Percentiles rank a stretch among this genome's conserved stretches.
phyloP scores from a whole-genome alignment of 2,797 vertebrate genomes.

The Atherinosoma microstoma region DNA sequence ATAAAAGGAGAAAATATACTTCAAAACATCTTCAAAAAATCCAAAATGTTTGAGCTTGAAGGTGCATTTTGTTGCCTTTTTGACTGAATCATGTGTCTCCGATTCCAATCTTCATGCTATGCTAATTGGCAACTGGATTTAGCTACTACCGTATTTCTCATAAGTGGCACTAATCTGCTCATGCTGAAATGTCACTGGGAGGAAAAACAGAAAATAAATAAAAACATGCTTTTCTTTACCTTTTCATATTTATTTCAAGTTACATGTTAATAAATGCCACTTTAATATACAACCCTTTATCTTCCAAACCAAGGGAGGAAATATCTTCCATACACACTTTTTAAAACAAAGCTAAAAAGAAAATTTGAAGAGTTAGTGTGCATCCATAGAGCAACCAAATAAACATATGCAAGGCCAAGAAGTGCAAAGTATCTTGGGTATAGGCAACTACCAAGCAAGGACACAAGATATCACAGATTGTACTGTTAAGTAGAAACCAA shows the following conservation, averaged over 20 bases:
- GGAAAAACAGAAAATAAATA: conserved; percentile 1
- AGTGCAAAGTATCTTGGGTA: conserved; percentile 76
- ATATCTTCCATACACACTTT: conserved; percentile 64
- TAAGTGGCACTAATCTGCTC: too few species aligned
- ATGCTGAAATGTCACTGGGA: background rate
- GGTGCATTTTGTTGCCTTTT: background rate
- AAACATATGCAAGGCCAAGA: conserved; percentile 73
- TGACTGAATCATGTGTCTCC: background rate
- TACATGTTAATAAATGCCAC: conserved; percentile 81
- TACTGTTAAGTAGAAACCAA: conserved; percentile 64
- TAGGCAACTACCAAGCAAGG: conserved; percentile 79
- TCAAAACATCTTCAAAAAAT: background rate
- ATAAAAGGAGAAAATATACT: background rate
- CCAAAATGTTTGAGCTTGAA: background rate
- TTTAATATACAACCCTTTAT: conserved; percentile 78
- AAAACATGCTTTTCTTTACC: conserved; percentile 45
- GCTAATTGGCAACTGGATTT: background rate
- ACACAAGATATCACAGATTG: conserved; percentile 72
- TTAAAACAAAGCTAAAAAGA: conserved; percentile 72
- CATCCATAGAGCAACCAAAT: conserved; percentile 73
- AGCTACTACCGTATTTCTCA: background rate
- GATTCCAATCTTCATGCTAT: background rate
- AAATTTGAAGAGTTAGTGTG: conserved; percentile 75
- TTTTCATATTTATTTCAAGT: conserved; percentile 80
- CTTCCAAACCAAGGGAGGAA: conserved; percentile 52